These are phyloP conservation scores for Phaonia tiefii DNA, from an alignment of 2,888 invertebrate species.

Conservation along the genomic window DNA sequence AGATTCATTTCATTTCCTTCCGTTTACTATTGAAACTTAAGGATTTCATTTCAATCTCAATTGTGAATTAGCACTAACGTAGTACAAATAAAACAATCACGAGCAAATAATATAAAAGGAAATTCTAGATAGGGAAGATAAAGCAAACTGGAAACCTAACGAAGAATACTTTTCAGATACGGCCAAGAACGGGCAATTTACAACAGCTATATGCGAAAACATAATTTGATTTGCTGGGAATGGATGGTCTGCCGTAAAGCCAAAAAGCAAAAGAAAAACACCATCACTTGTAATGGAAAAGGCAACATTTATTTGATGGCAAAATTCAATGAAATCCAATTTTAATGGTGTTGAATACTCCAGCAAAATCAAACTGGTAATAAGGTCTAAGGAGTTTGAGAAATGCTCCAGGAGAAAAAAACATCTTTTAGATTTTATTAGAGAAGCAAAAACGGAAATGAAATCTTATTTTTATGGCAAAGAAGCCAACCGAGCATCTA, in stretches of 20 bases:
- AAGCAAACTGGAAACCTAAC: constrained; percentile 24
- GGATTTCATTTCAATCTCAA: constrained; percentile 31
- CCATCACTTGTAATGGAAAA: constrained; percentile 7
- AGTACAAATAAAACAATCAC: constrained; percentile 29
- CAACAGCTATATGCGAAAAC: constrained; percentile 24
- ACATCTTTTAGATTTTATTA: constrained; percentile 49
- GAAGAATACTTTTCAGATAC: constrained; percentile 22
- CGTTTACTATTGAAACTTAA: not conserved
- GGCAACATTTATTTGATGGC: constrained; percentile 40
- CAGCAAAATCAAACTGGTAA: constrained; percentile 13
- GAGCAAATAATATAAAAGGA: constrained; percentile 25
- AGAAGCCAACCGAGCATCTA: constrained; percentile 46
- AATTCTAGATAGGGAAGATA: not conserved
- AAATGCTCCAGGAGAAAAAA: not conserved
- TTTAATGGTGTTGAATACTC: constrained; percentile 17
- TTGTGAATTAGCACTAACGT: constrained; percentile 28
- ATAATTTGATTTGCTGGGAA: constrained; percentile 55
- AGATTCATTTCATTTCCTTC: constrained; percentile 30
- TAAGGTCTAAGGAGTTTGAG: not conserved
- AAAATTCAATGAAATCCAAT: constrained; percentile 39
- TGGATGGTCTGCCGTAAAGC: constrained; percentile 3
- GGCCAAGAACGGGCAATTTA: constrained; percentile 23
- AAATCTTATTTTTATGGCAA: constrained; percentile 28
- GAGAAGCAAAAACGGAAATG: constrained; percentile 1
- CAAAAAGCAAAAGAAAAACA: constrained; percentile 34